Evolutionary conservation across 2,888 invertebrate genomes (phyloP), one percentile per base, ranked within the genome.

Genomic region (Lochmaea crataegi): DNA sequence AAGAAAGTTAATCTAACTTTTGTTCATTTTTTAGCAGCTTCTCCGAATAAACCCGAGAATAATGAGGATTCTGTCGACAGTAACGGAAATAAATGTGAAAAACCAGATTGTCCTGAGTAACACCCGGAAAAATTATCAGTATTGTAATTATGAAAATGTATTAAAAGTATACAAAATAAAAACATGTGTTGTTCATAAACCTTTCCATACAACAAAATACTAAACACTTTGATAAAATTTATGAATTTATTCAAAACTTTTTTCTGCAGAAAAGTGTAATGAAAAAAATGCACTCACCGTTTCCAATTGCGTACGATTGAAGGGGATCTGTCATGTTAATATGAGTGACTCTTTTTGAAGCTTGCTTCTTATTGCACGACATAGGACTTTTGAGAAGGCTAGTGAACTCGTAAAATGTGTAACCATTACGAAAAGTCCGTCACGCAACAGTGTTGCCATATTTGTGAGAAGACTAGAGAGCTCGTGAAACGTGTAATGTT

Each of bases 311-410:
- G 85, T 96, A 96, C 85, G 96, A 96, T 85, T 96, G 96, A 80
- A 96, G 88, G 14, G 96, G 90, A 85, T 96, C 96, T 72, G 95
- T 96, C 95, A 96, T 96, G 86, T 96, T 96, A 86, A 96, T 94
- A 87, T 96, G 96, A 64, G 93, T 92, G 68, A 95, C 90, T 58
- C 95, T 95, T 73, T 92, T 92, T 80, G n/a, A n/a, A n/a, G n/a
- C n/a, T n/a, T n/a, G n/a, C n/a, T n/a, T n/a, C n/a, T n/a, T n/a
- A n/a, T n/a, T n/a, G n/a, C n/a, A n/a, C n/a, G n/a, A n/a, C n/a
- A n/a, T n/a, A n/a, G n/a, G n/a, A n/a, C n/a, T n/a, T n/a, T n/a
- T n/a, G n/a, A n/a, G n/a, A n/a, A n/a, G n/a, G n/a, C n/a, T n/a
- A n/a, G n/a, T n/a, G n/a, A n/a, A n/a, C n/a, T n/a, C n/a, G n/a